Base-by-base conservation (phyloP, 2,797 vertebrate genomes). In the Periophthalmus magnuspinnatus region DNA sequence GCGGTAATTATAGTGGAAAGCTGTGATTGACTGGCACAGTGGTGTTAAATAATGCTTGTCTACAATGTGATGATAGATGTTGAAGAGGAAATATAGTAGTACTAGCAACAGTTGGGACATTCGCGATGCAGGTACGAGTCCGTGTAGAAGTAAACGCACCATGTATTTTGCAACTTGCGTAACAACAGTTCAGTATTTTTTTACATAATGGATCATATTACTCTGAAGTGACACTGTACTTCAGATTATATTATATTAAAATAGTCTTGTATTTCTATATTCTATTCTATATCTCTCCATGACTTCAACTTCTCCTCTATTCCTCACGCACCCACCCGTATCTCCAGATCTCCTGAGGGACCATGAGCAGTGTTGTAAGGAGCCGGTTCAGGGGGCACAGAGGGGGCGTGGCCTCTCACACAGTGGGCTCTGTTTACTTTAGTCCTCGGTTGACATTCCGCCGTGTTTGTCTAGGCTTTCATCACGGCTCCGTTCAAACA, bases 401-500 rank as follows among this genome's bases (percentile, higher is more conserved):
- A 45, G 69, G 78, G 84, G 86, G 83, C 41, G 66, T 68, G 81
- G 78, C 85, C 79, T 82, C 79, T 82, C 78, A 84, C 77, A 72
- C 78, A 79, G 68, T 78, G 84, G 75, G 84, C 33, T 79, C 73
- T 92, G 88, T 93, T 93, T 90, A 93, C 90, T 93, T 84, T 85
- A 88, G 85, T 84, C 77, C 86, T 86, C 80, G 54, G 80, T 79
- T 93, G 89, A 93, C 93, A 92, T 90, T 88, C 89, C 86, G 86
- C 78, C 50, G 69, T 90, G 90, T 94, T 93, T 92, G 86, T 86
- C 86, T 87, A 89, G 79, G 87, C 90, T 92, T 92, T 91, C 87
- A 88, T 91, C 88, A 76, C 24, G 84, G 76, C 88, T 85, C 89
- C 78, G 80, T 90, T 91, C 88, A 92, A 93, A 92, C 88, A 90